phyloP scores from a whole-genome alignment of 2,797 vertebrate genomes.

The Vultur gryphus region DNA sequence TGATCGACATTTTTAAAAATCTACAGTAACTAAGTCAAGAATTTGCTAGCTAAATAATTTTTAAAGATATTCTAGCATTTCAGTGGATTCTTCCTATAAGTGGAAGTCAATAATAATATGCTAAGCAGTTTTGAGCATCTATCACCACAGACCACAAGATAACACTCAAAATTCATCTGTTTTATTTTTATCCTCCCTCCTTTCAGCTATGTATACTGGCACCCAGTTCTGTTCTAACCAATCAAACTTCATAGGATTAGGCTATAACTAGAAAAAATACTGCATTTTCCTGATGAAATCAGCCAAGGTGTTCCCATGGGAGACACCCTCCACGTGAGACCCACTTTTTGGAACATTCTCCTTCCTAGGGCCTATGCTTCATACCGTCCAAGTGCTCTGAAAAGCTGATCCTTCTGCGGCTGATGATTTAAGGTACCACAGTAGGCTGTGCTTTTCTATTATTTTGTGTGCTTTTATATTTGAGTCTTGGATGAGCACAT shows the following conservation, averaged over 20 bases:
- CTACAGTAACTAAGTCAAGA: neutral
- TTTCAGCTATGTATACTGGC: neutral
- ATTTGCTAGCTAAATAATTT: neutral
- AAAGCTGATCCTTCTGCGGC: neutral
- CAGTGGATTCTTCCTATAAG: neutral
- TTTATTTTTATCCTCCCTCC: neutral
- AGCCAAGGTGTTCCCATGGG: neutral
- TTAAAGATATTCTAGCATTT: neutral
- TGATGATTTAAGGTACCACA: neutral
- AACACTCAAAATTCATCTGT: neutral
- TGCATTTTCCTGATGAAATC: neutral
- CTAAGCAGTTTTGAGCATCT: neutral
- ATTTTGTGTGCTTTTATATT: neutral
- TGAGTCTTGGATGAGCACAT: neutral
- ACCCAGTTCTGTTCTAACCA: neutral
- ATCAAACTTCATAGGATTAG: neutral
- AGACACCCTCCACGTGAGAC: neutral
- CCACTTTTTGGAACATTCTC: neutral
- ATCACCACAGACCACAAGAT: neutral
- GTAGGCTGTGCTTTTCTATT: neutral
- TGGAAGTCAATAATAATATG: neutral
- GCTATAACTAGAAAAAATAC: neutral
- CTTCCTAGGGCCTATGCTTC: neutral
- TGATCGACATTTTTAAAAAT: neutral
- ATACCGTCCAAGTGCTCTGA: neutral